Conservation (phyloP, 2,888 invertebrate genomes). For the Nesidiocoris tenuis region DNA sequence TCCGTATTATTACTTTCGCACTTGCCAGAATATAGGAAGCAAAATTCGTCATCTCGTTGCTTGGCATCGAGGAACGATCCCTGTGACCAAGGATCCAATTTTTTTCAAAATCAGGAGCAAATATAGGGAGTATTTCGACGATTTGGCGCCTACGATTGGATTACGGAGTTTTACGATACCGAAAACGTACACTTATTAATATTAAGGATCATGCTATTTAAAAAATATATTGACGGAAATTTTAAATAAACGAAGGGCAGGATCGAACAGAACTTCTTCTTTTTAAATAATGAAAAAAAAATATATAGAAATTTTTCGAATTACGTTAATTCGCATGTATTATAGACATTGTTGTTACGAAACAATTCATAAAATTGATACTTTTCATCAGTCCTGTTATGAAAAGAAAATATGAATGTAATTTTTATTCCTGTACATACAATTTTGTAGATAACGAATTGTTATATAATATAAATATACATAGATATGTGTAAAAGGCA, state of each 20-base stretch:
- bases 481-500: constrained; percentile 36
- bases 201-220: background rate
- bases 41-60: too few species aligned
- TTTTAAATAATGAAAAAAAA: background rate
- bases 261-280: background rate
- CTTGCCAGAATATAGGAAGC: too few species aligned
- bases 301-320: constrained; percentile 21
- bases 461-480: constrained; percentile 35
- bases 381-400: constrained; percentile 38
- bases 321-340: constrained; percentile 40
- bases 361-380: constrained; percentile 29
- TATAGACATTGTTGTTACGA: constrained; percentile 34
- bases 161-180: background rate
- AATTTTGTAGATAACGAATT: constrained; percentile 35
- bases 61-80: too few species aligned
- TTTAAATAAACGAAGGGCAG: constrained; percentile 9
- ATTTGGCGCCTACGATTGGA: background rate
- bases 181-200: background rate
- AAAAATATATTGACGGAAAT: background rate
- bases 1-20: too few species aligned
- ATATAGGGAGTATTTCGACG: background rate
- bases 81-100: too few species aligned
- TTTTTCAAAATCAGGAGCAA: background rate
- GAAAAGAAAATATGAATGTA: constrained; percentile 31
- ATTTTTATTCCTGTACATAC: constrained; percentile 36